Percentiles rank a stretch among this genome's conserved stretches.
These are phyloP conservation scores for Gymnoscopelus microlampas DNA, from an alignment of 2,797 vertebrate species.

Conservation along the genomic window DNA sequence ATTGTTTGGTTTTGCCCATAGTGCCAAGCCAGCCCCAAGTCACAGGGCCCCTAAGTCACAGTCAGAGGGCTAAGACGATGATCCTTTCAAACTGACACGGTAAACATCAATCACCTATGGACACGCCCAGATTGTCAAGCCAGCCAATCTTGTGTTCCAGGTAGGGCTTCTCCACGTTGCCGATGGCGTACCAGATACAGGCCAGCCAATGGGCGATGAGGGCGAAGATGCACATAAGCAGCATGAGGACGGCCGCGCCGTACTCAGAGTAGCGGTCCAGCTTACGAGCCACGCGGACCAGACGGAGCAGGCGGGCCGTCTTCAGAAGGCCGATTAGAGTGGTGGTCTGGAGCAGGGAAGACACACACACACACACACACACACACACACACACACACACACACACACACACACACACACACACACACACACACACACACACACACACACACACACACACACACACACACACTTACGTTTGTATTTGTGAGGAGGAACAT, in stretches of 20 bases:
- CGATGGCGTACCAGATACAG: slow-evolving; percentile 99
- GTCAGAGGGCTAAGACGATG: too few relatives aligned
- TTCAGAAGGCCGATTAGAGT: slow-evolving; percentile 97
- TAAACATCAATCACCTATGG: slow-evolving; percentile 76
- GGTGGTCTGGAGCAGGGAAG: slow-evolving; percentile 85
- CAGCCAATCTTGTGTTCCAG: slow-evolving; percentile 97
- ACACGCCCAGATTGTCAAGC: slow-evolving; percentile 96
- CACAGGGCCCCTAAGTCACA: too few relatives aligned
- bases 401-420: not conserved
- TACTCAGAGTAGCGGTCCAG: slow-evolving; percentile 98
- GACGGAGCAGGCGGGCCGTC: slow-evolving; percentile 93
- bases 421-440: slow-evolving; percentile 4
- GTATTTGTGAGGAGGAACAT: too few relatives aligned
- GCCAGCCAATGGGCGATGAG: slow-evolving; percentile 98
- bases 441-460: not conserved
- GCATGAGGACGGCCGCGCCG: slow-evolving; percentile 96
- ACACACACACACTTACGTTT: not conserved
- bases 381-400: slow-evolving; percentile 19
- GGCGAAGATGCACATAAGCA: slow-evolving; percentile 99
- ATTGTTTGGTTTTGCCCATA: too few relatives aligned
- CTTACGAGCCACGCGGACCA: slow-evolving; percentile 96
- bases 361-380: slow-evolving; percentile 17
- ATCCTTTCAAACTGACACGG: too few relatives aligned
- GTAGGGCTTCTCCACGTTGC: slow-evolving; percentile 97
- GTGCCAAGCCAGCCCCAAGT: too few relatives aligned